Percentiles rank a stretch among this genome's conserved stretches.
These are phyloP conservation scores for Lochmaea crataegi DNA, from an alignment of 2,888 invertebrate genomes.

Conservation along the genomic window DNA sequence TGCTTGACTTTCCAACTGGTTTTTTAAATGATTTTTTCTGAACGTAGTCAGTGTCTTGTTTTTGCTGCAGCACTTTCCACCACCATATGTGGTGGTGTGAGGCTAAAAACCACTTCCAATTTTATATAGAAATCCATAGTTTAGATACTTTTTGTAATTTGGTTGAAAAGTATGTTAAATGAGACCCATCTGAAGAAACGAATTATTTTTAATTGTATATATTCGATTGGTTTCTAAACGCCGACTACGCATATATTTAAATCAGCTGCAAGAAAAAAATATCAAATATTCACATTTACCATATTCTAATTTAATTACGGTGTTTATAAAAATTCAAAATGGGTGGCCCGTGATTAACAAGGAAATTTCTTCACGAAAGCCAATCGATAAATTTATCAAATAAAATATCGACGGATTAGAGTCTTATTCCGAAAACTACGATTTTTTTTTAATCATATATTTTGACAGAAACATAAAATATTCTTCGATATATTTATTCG, in stretches of 20 bases:
- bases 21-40: too few species aligned
- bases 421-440: background rate
- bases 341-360: slow-evolving; percentile 3
- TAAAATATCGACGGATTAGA: background rate
- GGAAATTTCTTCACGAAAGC: background rate
- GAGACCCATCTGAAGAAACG: background rate
- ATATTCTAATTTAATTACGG: slow-evolving; percentile 6
- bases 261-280: background rate
- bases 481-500: background rate
- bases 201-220: background rate
- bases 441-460: background rate
- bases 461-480: slow-evolving; percentile 11
- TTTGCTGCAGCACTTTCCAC: too few species aligned
- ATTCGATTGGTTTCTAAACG: background rate
- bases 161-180: too few species aligned
- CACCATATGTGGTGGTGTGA: too few species aligned
- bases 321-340: slow-evolving; percentile 6
- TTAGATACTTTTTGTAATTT: too few species aligned
- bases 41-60: too few species aligned
- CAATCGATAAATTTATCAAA: slow-evolving; percentile 2
- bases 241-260: background rate
- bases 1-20: too few species aligned
- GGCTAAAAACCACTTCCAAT: too few species aligned
- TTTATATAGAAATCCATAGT: too few species aligned
- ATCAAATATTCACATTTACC: slow-evolving; percentile 3